Evolutionary conservation across 2,113 vertebrate species (phyloP).

Genomic region (Theristicus caerulescens): DNA sequence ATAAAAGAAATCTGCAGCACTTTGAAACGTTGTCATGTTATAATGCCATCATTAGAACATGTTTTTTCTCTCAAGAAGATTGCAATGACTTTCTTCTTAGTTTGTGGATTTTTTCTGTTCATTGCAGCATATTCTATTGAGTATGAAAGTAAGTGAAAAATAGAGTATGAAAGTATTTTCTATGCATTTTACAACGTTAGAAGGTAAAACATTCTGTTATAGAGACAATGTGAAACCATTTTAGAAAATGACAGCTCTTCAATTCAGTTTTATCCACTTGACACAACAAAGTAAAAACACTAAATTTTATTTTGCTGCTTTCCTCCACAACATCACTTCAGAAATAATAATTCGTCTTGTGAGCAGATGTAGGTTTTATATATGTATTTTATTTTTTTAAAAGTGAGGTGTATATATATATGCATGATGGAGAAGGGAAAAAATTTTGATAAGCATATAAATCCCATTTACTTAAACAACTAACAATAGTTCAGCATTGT

Average conservation of each 20-base stretch:
- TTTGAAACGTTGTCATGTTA: not conserved
- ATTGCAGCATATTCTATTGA: not conserved
- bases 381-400: not conserved
- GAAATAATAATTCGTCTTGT: not conserved
- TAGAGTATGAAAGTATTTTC: not conserved
- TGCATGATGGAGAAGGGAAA: not conserved
- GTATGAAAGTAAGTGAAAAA: not conserved
- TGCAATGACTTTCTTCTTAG: not conserved
- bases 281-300: not conserved
- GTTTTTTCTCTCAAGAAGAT: not conserved
- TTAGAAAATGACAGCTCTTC: constrained; percentile 35
- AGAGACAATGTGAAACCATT: not conserved
- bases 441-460: not conserved
- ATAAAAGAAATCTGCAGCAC: not conserved
- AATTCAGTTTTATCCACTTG: constrained; percentile 8
- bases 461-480: not conserved
- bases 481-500: not conserved
- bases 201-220: not conserved
- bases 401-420: not conserved
- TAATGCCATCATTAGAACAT: not conserved
- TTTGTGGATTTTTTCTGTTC: not conserved
- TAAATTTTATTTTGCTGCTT: not conserved
- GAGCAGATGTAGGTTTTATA: not conserved
- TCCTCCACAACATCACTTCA: not conserved
- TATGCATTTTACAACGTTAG: not conserved